These are phyloP conservation scores for Trypoxylus dichotomus DNA, from an alignment of 1,140 invertebrate genomes.

Conservation along the genomic window DNA sequence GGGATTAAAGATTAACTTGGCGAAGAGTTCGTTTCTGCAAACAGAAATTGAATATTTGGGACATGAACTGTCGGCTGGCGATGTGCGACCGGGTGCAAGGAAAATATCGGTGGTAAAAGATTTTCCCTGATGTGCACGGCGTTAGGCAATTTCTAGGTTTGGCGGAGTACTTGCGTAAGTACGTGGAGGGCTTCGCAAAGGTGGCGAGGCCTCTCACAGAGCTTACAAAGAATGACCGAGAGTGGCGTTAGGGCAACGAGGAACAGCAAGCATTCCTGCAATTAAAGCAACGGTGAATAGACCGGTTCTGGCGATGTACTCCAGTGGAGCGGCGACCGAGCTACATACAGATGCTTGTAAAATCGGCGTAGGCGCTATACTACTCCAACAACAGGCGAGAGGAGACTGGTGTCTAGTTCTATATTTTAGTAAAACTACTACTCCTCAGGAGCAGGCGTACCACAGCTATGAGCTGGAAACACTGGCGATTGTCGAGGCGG, in stretches of 20 bases:
- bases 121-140: conserved; percentile 39
- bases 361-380: too few relatives aligned
- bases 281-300: neutral
- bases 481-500: conserved; percentile 34
- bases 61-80: conserved; percentile 31
- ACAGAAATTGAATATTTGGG: conserved; percentile 37
- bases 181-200: neutral
- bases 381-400: conserved; percentile 7
- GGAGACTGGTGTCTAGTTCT: neutral
- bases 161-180: neutral
- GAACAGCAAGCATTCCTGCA: conserved; percentile 9
- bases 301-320: conserved; percentile 2
- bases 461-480: conserved; percentile 41
- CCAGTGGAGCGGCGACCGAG: neutral
- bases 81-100: conserved; percentile 29
- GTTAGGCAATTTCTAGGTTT: conserved; percentile 31
- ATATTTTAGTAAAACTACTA: neutral
- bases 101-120: conserved; percentile 27
- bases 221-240: neutral
- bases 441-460: neutral
- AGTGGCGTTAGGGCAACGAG: neutral
- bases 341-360: conserved; percentile 17
- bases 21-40: conserved; percentile 33
- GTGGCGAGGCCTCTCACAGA: conserved; percentile 14
- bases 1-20: conserved; percentile 28